These are phyloP conservation scores for Schizopygopsis malacanthus DNA, from an alignment of 2,797 vertebrate species.

Conservation along the genomic window DNA sequence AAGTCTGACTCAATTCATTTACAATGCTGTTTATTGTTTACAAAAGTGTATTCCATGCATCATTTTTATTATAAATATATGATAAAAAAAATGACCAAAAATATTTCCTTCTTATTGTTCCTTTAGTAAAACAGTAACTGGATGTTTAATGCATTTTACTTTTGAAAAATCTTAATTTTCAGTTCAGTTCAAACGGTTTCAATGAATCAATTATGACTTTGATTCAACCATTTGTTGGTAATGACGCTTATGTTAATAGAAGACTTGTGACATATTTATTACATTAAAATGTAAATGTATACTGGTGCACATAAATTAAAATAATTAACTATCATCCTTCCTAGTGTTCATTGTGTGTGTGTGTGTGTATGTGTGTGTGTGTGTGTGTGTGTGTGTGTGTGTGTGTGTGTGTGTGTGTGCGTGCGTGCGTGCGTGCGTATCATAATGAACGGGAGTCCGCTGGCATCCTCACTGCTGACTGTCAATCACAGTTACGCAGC, in stretches of 20 bases:
- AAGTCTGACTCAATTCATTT: not conserved
- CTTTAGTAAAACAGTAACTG: not conserved
- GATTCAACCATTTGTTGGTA: not conserved
- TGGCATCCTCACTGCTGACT: conserved; percentile 2
- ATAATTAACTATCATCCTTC: not conserved
- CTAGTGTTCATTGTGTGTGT: too few relatives aligned
- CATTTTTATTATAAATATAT: not conserved
- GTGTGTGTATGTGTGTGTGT: not conserved
- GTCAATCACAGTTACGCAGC: conserved; percentile 32
- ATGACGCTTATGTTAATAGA: not conserved
- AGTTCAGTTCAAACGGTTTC: not conserved
- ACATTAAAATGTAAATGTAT: not conserved
- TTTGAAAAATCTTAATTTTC: not conserved
- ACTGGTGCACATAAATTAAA: not conserved
- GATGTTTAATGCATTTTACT: not conserved
- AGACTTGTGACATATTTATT: not conserved
- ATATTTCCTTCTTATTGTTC: not conserved
- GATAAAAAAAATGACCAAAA: not conserved
- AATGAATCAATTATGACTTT: not conserved
- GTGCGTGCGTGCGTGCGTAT: not conserved
- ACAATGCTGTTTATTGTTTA: too few relatives aligned
- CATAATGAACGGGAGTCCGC: conserved; percentile 31
- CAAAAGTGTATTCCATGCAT: not conserved
- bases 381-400: not conserved
- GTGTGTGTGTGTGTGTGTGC: too few relatives aligned